Percentiles rank a stretch among this genome's conserved stretches.
phyloP scores from a whole-genome alignment of 1,140 invertebrate genomes.

The Drosophila varians region DNA sequence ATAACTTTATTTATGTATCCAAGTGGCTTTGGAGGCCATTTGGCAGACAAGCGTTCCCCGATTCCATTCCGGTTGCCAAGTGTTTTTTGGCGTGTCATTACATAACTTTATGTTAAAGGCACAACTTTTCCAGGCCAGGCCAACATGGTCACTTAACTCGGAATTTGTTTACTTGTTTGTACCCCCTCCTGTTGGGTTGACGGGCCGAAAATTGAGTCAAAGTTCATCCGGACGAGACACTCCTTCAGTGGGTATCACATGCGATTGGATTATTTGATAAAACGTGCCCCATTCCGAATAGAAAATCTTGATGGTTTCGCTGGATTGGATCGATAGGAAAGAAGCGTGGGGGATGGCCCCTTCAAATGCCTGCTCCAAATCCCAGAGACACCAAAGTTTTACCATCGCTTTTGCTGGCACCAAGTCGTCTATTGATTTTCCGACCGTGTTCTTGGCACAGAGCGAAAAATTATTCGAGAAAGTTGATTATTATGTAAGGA shows the following conservation, averaged over 20 bases:
- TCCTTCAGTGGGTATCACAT: slow-evolving; percentile 23
- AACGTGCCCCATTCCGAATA: slow-evolving; percentile 25
- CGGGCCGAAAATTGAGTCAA: slow-evolving; percentile 40
- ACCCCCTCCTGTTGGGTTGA: slow-evolving; percentile 3
- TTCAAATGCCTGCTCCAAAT: slow-evolving; percentile 6
- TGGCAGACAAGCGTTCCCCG: background rate
- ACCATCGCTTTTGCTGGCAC: slow-evolving; percentile 39
- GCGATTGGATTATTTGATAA: slow-evolving; percentile 41
- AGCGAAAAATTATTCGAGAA: background rate
- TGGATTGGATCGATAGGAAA: slow-evolving; percentile 19
- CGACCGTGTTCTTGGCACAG: slow-evolving; percentile 9
- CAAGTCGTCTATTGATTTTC: slow-evolving; percentile 62
- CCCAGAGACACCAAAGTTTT: slow-evolving; percentile 36
- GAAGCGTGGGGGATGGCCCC: background rate
- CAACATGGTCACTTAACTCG: slow-evolving; percentile 25
- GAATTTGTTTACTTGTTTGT: slow-evolving; percentile 29
- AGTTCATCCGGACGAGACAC: slow-evolving; percentile 32
- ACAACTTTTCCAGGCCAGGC: slow-evolving; percentile 26
- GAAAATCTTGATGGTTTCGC: slow-evolving; percentile 22
- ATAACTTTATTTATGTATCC: slow-evolving; percentile 34
- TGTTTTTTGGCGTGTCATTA: slow-evolving; percentile 62
- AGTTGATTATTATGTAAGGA: background rate
- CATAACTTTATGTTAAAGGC: slow-evolving; percentile 59
- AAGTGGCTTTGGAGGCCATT: background rate
- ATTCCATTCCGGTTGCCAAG: slow-evolving; percentile 42